A percentile compares a stretch with the other conserved stretches of the same genome.
Conservation (phyloP, 2,113 vertebrate genomes). For the Anguilla rostrata region DNA sequence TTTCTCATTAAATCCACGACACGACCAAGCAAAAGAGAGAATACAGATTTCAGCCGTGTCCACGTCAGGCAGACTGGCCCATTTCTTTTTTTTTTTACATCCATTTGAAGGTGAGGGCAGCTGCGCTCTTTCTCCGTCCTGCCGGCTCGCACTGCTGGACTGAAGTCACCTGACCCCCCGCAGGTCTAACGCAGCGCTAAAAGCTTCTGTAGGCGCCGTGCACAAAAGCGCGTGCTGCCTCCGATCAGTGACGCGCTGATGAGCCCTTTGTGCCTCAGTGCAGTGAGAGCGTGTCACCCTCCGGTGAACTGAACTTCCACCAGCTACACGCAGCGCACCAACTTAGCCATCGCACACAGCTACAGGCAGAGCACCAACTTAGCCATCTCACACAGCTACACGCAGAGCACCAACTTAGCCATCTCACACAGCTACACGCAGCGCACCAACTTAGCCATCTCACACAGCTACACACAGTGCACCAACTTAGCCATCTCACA, state of each 20-base stretch:
- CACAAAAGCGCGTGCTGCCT: neutral
- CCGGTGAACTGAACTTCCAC: neutral
- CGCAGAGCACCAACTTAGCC: too few species aligned
- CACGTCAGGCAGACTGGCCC: neutral
- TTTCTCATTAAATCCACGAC: neutral
- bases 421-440: too few species aligned
- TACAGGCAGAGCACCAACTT: too few species aligned
- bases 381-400: too few species aligned
- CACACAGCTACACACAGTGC: too few species aligned
- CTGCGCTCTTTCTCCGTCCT: neutral
- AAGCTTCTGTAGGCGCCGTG: neutral
- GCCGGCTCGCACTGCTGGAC: neutral
- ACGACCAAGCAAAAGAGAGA: neutral
- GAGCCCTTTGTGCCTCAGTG: neutral
- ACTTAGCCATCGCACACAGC: too few species aligned
- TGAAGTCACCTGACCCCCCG: neutral
- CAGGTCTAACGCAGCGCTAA: neutral
- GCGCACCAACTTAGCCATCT: too few species aligned
- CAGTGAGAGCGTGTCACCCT: neutral
- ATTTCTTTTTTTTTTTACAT: neutral
- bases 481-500: too few species aligned
- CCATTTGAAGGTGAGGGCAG: neutral
- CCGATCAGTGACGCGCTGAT: neutral
- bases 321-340: neutral
- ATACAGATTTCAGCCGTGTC: neutral